These are phyloP conservation scores for Petrocephalus sullivani DNA, from an alignment of 2,797 vertebrate genomes.

Conservation along the genomic window DNA sequence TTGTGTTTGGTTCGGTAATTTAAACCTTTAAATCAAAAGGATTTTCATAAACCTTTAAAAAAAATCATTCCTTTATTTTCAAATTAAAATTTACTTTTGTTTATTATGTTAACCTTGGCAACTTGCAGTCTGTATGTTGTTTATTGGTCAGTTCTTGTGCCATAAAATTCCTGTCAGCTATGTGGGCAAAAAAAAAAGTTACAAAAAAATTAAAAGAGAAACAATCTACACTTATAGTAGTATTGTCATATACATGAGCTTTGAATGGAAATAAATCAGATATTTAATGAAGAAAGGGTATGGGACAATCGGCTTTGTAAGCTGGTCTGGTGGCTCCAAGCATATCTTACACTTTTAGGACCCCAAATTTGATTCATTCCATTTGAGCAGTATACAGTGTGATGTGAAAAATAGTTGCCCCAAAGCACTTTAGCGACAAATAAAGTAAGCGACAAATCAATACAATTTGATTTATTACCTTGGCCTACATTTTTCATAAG, in stretches of 20 bases:
- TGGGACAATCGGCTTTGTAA: conserved; percentile 35
- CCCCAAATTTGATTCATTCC: background rate
- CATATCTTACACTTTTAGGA: conserved; percentile 37
- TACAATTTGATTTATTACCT: background rate
- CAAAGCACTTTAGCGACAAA: background rate
- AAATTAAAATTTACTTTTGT: conserved; percentile 60
- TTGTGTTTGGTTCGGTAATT: conserved; percentile 77
- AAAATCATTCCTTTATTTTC: conserved; percentile 50
- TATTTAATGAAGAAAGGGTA: conserved; percentile 44
- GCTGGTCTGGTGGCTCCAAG: conserved; percentile 45
- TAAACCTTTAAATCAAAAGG: conserved; percentile 75
- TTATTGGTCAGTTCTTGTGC: conserved; percentile 79
- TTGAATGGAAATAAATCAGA: conserved; percentile 73
- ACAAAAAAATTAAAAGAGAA: conserved; percentile 47
- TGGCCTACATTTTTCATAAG: background rate
- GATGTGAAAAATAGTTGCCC: background rate
- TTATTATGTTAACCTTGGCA: conserved; percentile 72
- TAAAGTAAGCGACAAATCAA: background rate
- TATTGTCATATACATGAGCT: conserved; percentile 66
- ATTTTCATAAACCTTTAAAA: conserved; percentile 43
- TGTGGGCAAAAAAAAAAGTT: conserved; percentile 68
- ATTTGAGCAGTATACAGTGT: background rate
- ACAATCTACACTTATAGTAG: conserved; percentile 68
- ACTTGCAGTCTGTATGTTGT: conserved; percentile 77
- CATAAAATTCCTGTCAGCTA: conserved; percentile 66